Conservation (phyloP, 2,113 vertebrate species). For the Pholis gunnellus region DNA sequence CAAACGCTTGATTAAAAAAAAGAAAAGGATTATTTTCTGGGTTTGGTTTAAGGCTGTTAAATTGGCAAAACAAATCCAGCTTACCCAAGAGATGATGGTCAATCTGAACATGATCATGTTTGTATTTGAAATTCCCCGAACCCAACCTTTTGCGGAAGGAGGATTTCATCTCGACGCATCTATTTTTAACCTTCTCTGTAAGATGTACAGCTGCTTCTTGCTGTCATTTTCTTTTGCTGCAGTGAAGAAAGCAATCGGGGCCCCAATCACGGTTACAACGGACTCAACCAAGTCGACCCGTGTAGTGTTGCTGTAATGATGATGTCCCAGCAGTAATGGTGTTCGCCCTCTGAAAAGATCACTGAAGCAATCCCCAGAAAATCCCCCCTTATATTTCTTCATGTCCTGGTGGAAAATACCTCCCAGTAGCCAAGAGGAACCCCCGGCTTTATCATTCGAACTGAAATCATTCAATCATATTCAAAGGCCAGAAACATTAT, state of each 20-base stretch:
- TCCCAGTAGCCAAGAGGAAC: neutral
- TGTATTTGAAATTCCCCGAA: conserved; percentile 21
- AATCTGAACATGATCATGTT: conserved; percentile 34
- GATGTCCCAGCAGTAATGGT: conserved; percentile 51
- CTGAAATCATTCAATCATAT: conserved; percentile 16
- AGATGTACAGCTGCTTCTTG: conserved; percentile 20
- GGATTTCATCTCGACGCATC: conserved; percentile 44
- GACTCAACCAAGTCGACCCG: conserved; percentile 36
- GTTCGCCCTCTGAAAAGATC: conserved; percentile 32
- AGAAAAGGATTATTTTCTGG: conserved; percentile 15
- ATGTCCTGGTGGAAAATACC: conserved; percentile 39
- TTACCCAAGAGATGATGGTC: conserved; percentile 16
- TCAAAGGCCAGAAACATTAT: neutral
- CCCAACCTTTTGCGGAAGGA: neutral
- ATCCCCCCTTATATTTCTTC: conserved; percentile 37
- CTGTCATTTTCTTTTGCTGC: conserved; percentile 39
- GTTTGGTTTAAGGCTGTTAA: conserved; percentile 25
- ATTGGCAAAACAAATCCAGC: conserved; percentile 48
- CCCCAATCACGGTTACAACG: conserved; percentile 64
- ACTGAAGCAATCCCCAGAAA: conserved; percentile 54
- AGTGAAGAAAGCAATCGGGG: conserved; percentile 63
- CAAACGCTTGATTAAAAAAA: neutral
- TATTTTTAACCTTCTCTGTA: conserved; percentile 20
- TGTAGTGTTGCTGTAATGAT: conserved; percentile 55
- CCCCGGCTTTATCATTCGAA: neutral